Evolutionary conservation across 1,140 invertebrate species (phyloP), one percentile per base, ranked within the genome.

Genomic region (Drosophila paulistorum): DNA sequence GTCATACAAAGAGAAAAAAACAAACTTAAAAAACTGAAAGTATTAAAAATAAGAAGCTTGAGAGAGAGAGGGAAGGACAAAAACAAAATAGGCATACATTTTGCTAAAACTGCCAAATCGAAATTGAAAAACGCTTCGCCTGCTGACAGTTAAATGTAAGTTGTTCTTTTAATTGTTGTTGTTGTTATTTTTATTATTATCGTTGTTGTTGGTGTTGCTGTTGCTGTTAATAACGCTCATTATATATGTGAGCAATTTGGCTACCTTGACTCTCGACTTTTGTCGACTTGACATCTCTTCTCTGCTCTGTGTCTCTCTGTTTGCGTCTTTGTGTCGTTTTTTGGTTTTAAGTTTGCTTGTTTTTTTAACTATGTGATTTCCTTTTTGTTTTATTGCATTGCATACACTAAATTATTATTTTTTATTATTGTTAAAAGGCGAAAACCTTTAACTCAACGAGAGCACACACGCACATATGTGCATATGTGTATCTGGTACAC

Each of bases 181-280:
- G 13, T 17, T 57, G 48, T 14, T 81, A 26, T 59, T 68, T 39
- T 79, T 71, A 39, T 59, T 68, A 41, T 79, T 71, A 39, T 75
- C 69, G 65, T 67, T 74, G 42, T 70, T 48, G 63, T 30, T 62
- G 42, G 57, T 48, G 14, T 20, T 20, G 45, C 5, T 51, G 17
- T 51, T 23, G 45, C 45, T 51, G 45, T 62, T 78, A 64, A 65
- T 77, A 79, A 79, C 83, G 65, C 67, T 79, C 69, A 83, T 72
- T 79, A 81, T 59, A 68, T 64, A 54, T 42, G 57, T 7, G 61
- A 45, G 60, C 33, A 62, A 48, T 65, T 75, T 67, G 61, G 65
- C 75, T 72, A 77, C 80, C 84, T 87, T 87, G 84, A 87, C 84
- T 89, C 89, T 89, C 80, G 84, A 87, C 84, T 89, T 87, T 86